These are phyloP conservation scores for Tragelaphus scriptus DNA, from an alignment of 2,113 vertebrate genomes.

Conservation along the genomic window DNA sequence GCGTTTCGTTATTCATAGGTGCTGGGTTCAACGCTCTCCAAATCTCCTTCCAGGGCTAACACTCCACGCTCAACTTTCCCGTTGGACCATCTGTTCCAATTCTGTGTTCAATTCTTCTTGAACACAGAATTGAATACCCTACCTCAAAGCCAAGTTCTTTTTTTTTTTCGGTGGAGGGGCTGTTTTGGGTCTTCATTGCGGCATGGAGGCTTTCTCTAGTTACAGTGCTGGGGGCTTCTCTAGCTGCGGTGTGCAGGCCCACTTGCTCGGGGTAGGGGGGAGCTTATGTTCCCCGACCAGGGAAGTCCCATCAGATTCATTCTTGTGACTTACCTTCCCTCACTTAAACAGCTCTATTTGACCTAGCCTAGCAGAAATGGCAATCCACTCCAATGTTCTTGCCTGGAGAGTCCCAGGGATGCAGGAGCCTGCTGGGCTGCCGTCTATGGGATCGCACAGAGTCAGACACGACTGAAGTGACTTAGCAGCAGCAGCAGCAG, in stretches of 20 bases:
- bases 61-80: background rate
- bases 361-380: no score
- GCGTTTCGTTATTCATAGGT: background rate
- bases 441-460: no score
- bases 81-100: background rate
- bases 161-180: background rate
- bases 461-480: no score
- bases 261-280: background rate
- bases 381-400: no score
- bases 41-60: background rate
- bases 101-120: no score
- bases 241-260: background rate
- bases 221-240: background rate
- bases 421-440: no score
- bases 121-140: background rate
- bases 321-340: background rate
- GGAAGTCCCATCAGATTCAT: background rate
- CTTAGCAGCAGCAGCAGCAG: no score
- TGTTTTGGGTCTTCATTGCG: accelerated
- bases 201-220: background rate
- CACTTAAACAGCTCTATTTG: background rate
- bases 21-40: background rate
- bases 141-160: background rate
- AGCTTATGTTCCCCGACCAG: background rate
- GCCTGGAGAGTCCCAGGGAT: no score